A percentile compares a stretch with the other conserved stretches of the same genome.
Evolutionary conservation across 2,113 vertebrate genomes (phyloP).

Genomic region (Cisticola juncidis): DNA sequence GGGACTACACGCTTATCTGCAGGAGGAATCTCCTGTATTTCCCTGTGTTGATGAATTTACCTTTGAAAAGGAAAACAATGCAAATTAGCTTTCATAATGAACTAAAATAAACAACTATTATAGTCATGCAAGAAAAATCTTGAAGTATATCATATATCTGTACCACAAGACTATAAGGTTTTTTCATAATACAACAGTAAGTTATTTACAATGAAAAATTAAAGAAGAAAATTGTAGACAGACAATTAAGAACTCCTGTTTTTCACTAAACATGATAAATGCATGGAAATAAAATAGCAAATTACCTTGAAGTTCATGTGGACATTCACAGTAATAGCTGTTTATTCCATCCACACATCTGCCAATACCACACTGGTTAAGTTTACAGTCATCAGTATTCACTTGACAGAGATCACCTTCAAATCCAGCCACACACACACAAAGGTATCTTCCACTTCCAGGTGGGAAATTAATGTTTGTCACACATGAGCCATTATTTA

Average conservation of each 20-base stretch:
- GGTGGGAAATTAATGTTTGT: slow-evolving; percentile 70
- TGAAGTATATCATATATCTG: not conserved
- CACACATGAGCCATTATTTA: slow-evolving; percentile 83
- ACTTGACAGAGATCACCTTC: slow-evolving; percentile 80
- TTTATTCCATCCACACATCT: slow-evolving; percentile 78
- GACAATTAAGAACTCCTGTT: not conserved
- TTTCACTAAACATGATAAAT: not conserved
- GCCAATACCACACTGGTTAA: slow-evolving; percentile 82
- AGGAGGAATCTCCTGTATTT: not conserved
- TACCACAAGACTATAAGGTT: not conserved
- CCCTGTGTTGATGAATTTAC: not conserved
- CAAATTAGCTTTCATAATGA: not conserved
- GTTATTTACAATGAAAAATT: not conserved
- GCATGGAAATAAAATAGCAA: not conserved
- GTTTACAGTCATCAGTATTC: slow-evolving; percentile 78
- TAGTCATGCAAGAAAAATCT: not conserved
- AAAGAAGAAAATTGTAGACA: not conserved
- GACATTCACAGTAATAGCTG: slow-evolving; percentile 84
- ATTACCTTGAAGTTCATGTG: slow-evolving; percentile 81
- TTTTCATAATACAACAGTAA: not conserved
- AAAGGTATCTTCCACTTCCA: slow-evolving; percentile 79
- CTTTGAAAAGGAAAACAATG: not conserved
- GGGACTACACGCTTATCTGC: not conserved
- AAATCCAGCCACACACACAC: slow-evolving; percentile 80
- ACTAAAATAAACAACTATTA: not conserved